Percentiles rank a stretch among this genome's conserved stretches.
Evolutionary conservation across 2,888 invertebrate genomes (phyloP).

Genomic region (Isoperla grammatica): DNA sequence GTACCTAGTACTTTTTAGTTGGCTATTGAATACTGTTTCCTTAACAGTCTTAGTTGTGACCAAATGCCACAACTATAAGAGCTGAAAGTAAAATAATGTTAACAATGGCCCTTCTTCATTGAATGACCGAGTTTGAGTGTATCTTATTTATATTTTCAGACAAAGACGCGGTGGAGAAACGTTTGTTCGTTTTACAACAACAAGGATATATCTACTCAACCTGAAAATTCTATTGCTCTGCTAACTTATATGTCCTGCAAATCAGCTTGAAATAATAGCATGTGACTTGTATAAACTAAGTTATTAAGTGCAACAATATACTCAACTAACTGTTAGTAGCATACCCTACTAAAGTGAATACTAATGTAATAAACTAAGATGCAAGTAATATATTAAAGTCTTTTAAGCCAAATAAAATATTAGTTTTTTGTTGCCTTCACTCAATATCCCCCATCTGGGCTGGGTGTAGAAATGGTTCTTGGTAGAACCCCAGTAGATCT

Average conservation of each 20-base stretch:
- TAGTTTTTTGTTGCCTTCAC: too few relatives aligned
- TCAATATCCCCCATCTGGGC: too few relatives aligned
- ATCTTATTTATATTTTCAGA: slow-evolving; percentile 53
- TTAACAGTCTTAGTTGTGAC: too few relatives aligned
- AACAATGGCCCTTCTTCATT: too few relatives aligned
- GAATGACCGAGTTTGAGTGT: too few relatives aligned
- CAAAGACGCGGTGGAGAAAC: slow-evolving; percentile 94
- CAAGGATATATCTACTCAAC: slow-evolving; percentile 61
- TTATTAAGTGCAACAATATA: neutral
- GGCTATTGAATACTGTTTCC: too few relatives aligned
- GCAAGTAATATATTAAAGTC: neutral
- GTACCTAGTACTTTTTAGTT: too few relatives aligned
- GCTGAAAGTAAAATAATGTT: too few relatives aligned
- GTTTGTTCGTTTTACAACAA: slow-evolving; percentile 77
- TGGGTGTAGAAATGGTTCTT: too few relatives aligned
- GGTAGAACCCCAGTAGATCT: too few relatives aligned
- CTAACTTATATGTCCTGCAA: neutral
- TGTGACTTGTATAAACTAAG: neutral
- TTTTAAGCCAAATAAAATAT: neutral
- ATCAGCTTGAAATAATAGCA: neutral
- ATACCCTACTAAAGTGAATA: slow-evolving; percentile 4
- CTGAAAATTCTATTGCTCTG: slow-evolving; percentile 25
- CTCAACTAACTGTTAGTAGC: neutral
- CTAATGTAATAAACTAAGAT: slow-evolving; percentile 6
- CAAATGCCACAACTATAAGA: too few relatives aligned